Conservation (phyloP, 2,888 invertebrate genomes). For the Saturnia pavonia region DNA sequence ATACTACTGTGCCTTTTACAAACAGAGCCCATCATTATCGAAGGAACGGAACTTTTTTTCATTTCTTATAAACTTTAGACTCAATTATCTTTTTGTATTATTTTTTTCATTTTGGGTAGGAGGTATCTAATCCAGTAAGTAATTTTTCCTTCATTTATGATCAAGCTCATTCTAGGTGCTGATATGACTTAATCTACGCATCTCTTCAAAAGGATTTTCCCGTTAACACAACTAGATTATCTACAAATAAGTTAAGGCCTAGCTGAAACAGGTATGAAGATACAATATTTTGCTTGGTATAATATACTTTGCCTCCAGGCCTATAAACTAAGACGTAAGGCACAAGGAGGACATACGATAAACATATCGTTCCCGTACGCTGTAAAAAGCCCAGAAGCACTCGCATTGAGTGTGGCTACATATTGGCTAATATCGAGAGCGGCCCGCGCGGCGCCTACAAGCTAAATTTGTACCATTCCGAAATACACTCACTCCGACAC, state of each 20-base stretch:
- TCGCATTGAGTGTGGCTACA: conserved; percentile 51
- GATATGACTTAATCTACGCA: no score
- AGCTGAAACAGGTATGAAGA: no score
- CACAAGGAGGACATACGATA: background rate
- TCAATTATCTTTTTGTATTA: no score
- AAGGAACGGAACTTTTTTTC: background rate
- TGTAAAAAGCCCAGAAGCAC: conserved; percentile 31
- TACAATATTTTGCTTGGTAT: background rate
- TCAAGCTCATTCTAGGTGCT: no score
- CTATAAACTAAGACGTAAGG: background rate
- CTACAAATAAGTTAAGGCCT: no score
- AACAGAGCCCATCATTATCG: conserved; percentile 8
- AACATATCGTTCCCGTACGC: conserved; percentile 14
- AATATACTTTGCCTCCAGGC: background rate
- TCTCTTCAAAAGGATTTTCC: no score
- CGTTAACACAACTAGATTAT: no score
- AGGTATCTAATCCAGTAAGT: no score
- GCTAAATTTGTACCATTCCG: conserved; percentile 79
- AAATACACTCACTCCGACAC: conserved; percentile 77
- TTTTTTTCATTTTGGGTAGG: no score
- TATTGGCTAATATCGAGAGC: conserved; percentile 64
- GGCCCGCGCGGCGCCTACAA: conserved; percentile 58
- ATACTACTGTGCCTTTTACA: conserved; percentile 35
- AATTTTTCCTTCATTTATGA: no score
- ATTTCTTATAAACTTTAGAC: no score